Evolutionary conservation across 2,113 vertebrate species (phyloP).

Genomic region (Podarcis cretensis): DNA sequence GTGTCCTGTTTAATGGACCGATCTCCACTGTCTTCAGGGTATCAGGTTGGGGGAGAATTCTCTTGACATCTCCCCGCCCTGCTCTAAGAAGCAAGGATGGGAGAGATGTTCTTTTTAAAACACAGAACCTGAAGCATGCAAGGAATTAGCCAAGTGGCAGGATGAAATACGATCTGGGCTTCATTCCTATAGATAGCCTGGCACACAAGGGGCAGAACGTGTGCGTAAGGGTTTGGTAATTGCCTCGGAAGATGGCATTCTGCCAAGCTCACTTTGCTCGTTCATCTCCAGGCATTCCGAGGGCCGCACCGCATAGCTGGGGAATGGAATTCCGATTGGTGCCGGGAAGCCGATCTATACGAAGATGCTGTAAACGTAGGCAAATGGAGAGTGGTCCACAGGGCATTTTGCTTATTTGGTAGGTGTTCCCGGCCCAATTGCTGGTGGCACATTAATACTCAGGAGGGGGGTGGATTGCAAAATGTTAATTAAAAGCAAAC

Average conservation of each 20-base stretch:
- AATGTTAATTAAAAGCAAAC: no score
- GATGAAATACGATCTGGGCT: not conserved
- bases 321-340: not conserved
- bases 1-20: no score
- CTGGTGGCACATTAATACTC: not conserved
- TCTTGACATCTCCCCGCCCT: no score
- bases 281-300: not conserved
- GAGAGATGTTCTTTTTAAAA: not conserved
- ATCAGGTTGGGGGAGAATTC: no score
- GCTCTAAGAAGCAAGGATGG: not conserved
- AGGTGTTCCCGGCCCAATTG: not conserved
- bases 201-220: not conserved
- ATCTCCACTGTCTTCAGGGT: no score
- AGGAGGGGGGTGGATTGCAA: not conserved
- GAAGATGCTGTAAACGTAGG: not conserved
- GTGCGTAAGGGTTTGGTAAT: not conserved
- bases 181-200: not conserved
- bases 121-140: not conserved
- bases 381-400: not conserved
- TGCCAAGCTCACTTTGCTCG: not conserved
- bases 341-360: not conserved
- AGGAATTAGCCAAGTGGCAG: not conserved
- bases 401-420: not conserved
- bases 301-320: not conserved
- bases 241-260: not conserved